These are phyloP conservation scores for Rhabdornis inornatus DNA, from an alignment of 2,113 vertebrate species.

Conservation along the genomic window DNA sequence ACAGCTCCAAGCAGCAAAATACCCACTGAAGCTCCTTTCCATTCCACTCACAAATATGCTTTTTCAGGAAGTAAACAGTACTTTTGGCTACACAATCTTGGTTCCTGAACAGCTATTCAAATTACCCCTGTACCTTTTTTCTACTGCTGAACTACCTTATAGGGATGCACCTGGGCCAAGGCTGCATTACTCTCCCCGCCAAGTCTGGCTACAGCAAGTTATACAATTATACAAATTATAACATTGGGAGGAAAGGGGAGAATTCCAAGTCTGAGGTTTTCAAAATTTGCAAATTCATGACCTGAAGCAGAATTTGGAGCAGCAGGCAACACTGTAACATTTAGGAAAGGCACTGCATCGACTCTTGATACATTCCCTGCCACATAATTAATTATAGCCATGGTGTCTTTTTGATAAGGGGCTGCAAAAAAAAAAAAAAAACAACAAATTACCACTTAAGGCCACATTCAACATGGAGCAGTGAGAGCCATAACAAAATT, in stretches of 20 bases:
- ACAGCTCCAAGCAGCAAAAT: neutral
- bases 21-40: neutral
- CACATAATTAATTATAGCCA: neutral
- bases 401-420: neutral
- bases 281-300: neutral
- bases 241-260: neutral
- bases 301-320: neutral
- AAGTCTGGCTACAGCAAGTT: neutral
- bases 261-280: neutral
- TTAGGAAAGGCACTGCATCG: neutral
- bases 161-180: neutral
- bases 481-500: neutral
- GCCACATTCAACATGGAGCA: neutral
- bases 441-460: neutral
- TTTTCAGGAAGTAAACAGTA: neutral
- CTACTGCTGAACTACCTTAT: neutral
- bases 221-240: neutral
- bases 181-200: neutral
- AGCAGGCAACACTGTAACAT: neutral
- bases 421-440: neutral
- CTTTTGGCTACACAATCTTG: neutral
- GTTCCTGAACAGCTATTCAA: neutral
- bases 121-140: neutral
- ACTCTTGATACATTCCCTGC: neutral
- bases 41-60: neutral